Evolutionary conservation across 2,797 vertebrate genomes (phyloP).

Genomic region (Scomberomorus guttatus): DNA sequence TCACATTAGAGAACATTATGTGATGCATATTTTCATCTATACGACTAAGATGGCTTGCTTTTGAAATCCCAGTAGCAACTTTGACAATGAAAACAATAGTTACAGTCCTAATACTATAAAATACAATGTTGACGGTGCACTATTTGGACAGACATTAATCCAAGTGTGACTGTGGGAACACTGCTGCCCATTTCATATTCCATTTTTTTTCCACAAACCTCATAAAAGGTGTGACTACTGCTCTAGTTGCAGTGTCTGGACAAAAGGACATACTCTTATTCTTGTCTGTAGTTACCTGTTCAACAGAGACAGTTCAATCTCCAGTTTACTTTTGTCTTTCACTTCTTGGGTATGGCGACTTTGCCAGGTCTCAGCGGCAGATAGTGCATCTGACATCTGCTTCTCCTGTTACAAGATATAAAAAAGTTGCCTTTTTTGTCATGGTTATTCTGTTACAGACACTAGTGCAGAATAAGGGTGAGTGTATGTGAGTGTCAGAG

Average conservation of each 20-base stretch:
- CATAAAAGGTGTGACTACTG: neutral
- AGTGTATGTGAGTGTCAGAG: too few species aligned
- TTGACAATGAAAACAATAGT: too few species aligned
- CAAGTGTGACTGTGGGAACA: too few species aligned
- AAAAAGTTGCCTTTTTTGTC: neutral
- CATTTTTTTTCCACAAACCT: too few species aligned
- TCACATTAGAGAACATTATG: neutral
- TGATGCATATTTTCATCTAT: neutral
- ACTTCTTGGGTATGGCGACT: constrained; percentile 84
- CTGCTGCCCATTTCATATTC: neutral
- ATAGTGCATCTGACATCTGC: constrained; percentile 85
- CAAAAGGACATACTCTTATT: neutral
- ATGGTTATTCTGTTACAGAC: neutral
- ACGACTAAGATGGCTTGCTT: neutral
- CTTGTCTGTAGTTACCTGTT: constrained; percentile 84
- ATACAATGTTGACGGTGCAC: neutral
- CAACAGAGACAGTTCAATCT: constrained; percentile 87
- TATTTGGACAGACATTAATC: neutral
- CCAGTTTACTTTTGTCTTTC: constrained; percentile 89
- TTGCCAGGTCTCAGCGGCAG: constrained; percentile 89
- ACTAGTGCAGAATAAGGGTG: neutral
- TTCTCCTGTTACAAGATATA: constrained; percentile 83
- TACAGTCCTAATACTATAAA: neutral
- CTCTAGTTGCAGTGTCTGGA: neutral
- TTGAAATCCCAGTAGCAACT: neutral